phyloP scores from a whole-genome alignment of 2,113 vertebrate genomes.

The Neolamprologus kungweensis region DNA sequence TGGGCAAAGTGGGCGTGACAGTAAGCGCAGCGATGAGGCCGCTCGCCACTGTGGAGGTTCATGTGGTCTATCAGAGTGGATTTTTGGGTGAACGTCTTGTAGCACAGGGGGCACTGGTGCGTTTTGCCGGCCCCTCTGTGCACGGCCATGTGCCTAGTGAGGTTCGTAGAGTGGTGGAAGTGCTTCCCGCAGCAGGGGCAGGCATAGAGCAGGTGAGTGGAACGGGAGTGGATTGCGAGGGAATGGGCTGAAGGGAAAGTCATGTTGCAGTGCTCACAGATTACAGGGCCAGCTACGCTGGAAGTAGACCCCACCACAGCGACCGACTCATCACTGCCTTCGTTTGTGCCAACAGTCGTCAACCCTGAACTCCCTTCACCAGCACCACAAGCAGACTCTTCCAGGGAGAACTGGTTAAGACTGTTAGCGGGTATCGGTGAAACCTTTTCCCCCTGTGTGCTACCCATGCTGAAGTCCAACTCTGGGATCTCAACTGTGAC shows the following conservation, averaged over 20 bases:
- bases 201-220: slow-evolving; percentile 83
- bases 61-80: slow-evolving; percentile 91
- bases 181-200: slow-evolving; percentile 93
- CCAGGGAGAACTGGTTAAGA: slow-evolving; percentile 49
- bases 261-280: slow-evolving; percentile 83
- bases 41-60: slow-evolving; percentile 89
- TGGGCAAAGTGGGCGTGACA: slow-evolving; percentile 90
- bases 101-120: slow-evolving; percentile 85
- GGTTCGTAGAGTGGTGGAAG: slow-evolving; percentile 88
- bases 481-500: slow-evolving; percentile 34
- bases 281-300: slow-evolving; percentile 61
- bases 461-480: slow-evolving; percentile 40
- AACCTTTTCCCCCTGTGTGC: slow-evolving; percentile 28
- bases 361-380: slow-evolving; percentile 60
- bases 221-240: slow-evolving; percentile 80
- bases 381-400: slow-evolving; percentile 12
- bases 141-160: slow-evolving; percentile 88
- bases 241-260: slow-evolving; percentile 82
- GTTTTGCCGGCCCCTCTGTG: slow-evolving; percentile 80
- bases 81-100: slow-evolving; percentile 91
- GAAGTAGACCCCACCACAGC: slow-evolving; percentile 72
- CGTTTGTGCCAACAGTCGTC: slow-evolving; percentile 22
- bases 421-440: slow-evolving; percentile 8
- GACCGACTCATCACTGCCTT: slow-evolving; percentile 67
- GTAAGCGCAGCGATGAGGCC: slow-evolving; percentile 87